A percentile compares a stretch with the other conserved stretches of the same genome.
Evolutionary conservation across 2,797 vertebrate species (phyloP).

Genomic region (Acanthurus leucopareius): DNA sequence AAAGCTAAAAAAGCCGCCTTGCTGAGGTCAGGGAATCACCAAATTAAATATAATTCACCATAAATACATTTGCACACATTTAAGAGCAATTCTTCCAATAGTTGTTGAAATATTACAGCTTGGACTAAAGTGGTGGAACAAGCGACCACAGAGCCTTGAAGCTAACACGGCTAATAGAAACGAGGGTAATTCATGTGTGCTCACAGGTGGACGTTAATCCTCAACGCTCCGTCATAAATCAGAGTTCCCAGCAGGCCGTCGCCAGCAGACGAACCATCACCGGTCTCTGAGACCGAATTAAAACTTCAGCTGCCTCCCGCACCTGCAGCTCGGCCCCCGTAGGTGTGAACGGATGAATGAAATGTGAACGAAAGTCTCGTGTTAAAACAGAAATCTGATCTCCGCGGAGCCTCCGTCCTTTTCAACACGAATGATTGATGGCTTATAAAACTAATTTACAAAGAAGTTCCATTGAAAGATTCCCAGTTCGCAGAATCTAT

Average conservation of each 20-base stretch:
- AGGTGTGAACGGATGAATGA: conserved; percentile 21
- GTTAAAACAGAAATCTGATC: conserved; percentile 38
- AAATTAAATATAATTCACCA: too few relatives aligned
- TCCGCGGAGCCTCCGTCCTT: not conserved
- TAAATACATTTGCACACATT: too few relatives aligned
- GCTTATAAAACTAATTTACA: conserved; percentile 38
- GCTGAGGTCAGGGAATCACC: too few relatives aligned
- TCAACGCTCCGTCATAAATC: conserved; percentile 32
- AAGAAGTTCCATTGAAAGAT: conserved; percentile 25
- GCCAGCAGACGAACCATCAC: conserved; percentile 21
- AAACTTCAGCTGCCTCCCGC: conserved; percentile 40
- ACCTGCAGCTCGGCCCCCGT: conserved; percentile 21
- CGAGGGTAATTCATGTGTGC: not conserved
- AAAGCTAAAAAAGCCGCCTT: too few relatives aligned
- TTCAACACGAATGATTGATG: conserved; percentile 32
- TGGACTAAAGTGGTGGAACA: not conserved
- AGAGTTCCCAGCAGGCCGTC: conserved; percentile 6
- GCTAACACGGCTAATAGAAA: not conserved
- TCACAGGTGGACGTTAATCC: conserved; percentile 17
- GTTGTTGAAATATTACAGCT: too few relatives aligned
- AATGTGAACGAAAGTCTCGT: not conserved
- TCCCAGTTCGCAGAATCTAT: not conserved
- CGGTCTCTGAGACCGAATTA: conserved; percentile 14
- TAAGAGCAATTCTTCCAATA: too few relatives aligned
- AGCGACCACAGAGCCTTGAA: not conserved